phyloP scores from a whole-genome alignment of 2,113 vertebrate species.

The human region DNA sequence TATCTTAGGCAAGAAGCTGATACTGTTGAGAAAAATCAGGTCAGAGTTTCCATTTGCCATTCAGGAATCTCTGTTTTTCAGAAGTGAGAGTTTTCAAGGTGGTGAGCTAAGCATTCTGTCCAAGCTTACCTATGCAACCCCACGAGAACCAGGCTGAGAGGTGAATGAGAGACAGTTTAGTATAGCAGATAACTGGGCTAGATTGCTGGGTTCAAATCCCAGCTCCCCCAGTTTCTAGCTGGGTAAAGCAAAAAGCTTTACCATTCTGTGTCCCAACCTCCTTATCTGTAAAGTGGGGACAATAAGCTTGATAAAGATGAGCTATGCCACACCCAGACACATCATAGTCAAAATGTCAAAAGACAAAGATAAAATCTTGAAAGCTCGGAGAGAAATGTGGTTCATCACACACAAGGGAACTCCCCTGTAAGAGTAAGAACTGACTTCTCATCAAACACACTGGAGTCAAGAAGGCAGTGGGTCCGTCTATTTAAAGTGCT shows the following conservation, averaged over 20 bases:
- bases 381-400: background rate
- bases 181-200: accelerated
- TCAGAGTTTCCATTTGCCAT: background rate
- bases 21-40: background rate
- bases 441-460: background rate
- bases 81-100: background rate
- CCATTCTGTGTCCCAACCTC: too few species aligned
- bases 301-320: background rate
- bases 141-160: background rate
- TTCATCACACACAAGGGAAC: background rate
- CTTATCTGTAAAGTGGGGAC: background rate
- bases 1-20: background rate
- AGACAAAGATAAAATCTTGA: background rate
- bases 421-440: background rate
- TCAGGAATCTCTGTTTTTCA: background rate
- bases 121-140: background rate
- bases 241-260: too few species aligned
- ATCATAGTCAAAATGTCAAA: background rate
- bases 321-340: background rate
- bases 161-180: accelerated
- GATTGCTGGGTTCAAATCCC: background rate
- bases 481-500: background rate
- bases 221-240: background rate
- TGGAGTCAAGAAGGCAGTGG: background rate
- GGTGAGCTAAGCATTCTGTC: background rate